These are phyloP conservation scores for Atherinomorus stipes DNA, from an alignment of 2,113 vertebrate genomes.

Conservation along the genomic window DNA sequence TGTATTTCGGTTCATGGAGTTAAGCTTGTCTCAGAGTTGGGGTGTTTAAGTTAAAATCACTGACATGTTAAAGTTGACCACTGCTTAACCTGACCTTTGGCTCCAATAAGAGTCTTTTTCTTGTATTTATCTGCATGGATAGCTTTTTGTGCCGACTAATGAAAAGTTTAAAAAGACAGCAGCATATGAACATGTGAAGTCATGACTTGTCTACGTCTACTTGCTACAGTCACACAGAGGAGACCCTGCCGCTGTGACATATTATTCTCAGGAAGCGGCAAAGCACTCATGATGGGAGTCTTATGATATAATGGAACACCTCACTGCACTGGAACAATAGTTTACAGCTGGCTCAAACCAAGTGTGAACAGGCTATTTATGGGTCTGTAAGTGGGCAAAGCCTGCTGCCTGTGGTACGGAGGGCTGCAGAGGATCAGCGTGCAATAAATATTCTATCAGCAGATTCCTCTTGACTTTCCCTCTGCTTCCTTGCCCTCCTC, in stretches of 20 bases:
- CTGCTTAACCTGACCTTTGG: neutral
- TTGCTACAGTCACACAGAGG: neutral
- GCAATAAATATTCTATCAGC: slow-evolving; percentile 42
- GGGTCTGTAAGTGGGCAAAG: slow-evolving; percentile 29
- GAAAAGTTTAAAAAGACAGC: no score
- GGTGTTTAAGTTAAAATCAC: neutral
- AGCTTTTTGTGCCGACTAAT: no score
- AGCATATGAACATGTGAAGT: slow-evolving; percentile 9
- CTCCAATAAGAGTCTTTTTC: no score
- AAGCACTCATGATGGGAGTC: slow-evolving; percentile 7
- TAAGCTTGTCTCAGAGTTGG: no score
- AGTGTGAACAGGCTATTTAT: slow-evolving; percentile 49
- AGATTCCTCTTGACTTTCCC: slow-evolving; percentile 5
- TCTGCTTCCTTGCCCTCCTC: neutral
- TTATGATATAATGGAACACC: slow-evolving; percentile 23
- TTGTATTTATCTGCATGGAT: no score
- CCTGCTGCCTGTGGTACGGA: slow-evolving; percentile 16
- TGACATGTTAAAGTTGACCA: neutral
- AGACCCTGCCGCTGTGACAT: slow-evolving; percentile 1
- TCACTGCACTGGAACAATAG: slow-evolving; percentile 26
- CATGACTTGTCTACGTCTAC: neutral
- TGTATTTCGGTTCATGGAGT: no score
- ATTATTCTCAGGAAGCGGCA: neutral
- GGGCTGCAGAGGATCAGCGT: neutral
- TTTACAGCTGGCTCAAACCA: slow-evolving; percentile 19